A percentile compares a stretch with the other conserved stretches of the same genome.
Evolutionary conservation across 2,888 invertebrate species (phyloP).

Genomic region (Leuctra nigra): DNA sequence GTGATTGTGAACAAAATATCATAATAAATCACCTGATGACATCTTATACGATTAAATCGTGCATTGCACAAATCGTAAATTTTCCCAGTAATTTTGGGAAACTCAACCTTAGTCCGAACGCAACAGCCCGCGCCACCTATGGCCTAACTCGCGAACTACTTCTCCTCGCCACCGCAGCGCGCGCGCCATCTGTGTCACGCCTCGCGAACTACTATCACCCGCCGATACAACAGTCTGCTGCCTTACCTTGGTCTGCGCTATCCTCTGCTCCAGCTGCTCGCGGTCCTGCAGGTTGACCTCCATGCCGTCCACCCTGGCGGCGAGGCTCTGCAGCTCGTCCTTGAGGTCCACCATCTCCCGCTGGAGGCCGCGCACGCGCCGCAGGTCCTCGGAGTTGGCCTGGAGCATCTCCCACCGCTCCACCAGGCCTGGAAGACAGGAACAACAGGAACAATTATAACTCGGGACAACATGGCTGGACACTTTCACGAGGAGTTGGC

Average conservation of each 20-base stretch:
- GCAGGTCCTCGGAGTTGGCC: conserved; percentile 40
- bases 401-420: conserved; percentile 46
- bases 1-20: no score
- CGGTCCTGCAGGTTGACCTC: conserved; percentile 32
- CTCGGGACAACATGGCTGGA: no score
- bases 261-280: conserved; percentile 40
- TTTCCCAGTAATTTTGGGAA: no score
- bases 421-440: conserved; percentile 42
- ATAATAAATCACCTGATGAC: no score
- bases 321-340: conserved; percentile 36
- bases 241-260: conserved; percentile 42
- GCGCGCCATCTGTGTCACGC: no score
- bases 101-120: no score
- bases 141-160: not conserved
- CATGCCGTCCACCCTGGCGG: conserved; percentile 29
- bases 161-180: no score
- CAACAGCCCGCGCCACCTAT: not conserved
- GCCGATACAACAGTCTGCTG: not conserved
- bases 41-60: no score
- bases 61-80: no score
- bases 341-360: conserved; percentile 38
- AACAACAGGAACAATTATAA: no score
- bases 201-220: not conserved
- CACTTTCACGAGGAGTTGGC: no score
- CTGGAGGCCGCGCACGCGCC: conserved; percentile 37